These are phyloP conservation scores for Anguilla rostrata DNA, from an alignment of 2,113 vertebrate genomes.

Conservation along the genomic window DNA sequence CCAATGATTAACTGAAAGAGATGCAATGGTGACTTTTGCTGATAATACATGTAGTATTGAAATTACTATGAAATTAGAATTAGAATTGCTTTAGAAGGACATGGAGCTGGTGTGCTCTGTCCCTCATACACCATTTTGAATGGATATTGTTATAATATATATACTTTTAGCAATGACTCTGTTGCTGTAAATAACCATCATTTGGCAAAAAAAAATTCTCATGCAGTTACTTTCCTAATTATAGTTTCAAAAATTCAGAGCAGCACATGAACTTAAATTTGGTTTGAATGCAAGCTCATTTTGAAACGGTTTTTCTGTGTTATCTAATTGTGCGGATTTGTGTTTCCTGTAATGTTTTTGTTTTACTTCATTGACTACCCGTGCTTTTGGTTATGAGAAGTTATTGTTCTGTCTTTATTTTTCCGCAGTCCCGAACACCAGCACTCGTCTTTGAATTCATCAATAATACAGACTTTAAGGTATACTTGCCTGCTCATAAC, in stretches of 20 bases:
- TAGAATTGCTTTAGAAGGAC: too few species aligned
- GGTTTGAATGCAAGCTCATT: not conserved
- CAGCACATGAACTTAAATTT: not conserved
- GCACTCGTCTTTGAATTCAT: slow-evolving; percentile 99
- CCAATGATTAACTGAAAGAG: too few species aligned
- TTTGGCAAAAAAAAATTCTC: too few species aligned
- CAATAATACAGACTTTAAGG: slow-evolving; percentile 99
- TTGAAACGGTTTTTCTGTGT: too few species aligned
- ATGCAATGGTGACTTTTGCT: too few species aligned
- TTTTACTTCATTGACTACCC: slow-evolving; percentile 24
- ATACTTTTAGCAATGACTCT: too few species aligned
- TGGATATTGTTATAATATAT: too few species aligned
- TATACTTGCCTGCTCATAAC: slow-evolving; percentile 60
- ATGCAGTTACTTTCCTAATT: not conserved
- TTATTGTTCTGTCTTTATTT: slow-evolving; percentile 40
- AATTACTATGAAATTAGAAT: too few species aligned
- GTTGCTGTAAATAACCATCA: too few species aligned
- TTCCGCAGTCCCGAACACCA: slow-evolving; percentile 92
- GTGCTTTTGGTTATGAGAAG: slow-evolving; percentile 32
- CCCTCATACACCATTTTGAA: too few species aligned
- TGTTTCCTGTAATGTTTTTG: not conserved
- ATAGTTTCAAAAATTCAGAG: not conserved
- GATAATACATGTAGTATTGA: too few species aligned
- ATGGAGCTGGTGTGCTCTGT: too few species aligned
- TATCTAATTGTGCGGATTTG: not conserved